A percentile compares a stretch with the other conserved stretches of the same genome.
phyloP scores from a whole-genome alignment of 2,888 invertebrate species.

The Pherbina coryleti region DNA sequence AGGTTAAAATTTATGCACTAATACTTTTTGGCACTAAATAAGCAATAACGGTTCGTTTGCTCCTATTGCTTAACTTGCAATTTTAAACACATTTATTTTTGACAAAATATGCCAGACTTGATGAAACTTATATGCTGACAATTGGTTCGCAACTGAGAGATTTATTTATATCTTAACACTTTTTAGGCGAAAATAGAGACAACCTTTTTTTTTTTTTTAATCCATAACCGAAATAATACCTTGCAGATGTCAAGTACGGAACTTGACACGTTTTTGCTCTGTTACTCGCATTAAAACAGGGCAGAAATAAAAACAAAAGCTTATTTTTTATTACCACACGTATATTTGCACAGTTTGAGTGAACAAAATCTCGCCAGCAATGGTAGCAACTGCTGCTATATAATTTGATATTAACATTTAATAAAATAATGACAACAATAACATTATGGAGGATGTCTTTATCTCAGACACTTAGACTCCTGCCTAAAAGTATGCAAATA shows the following conservation, averaged over 20 bases:
- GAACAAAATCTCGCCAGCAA: neutral
- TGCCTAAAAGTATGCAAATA: no score
- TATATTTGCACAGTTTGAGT: neutral
- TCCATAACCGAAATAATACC: neutral
- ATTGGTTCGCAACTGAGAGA: neutral
- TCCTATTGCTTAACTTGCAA: no score
- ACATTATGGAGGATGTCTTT: no score
- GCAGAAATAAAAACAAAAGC: neutral
- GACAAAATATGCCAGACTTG: neutral
- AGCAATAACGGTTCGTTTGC: no score
- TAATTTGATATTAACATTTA: conserved; percentile 1
- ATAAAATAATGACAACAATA: neutral
- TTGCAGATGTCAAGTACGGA: neutral
- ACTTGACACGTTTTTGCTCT: neutral
- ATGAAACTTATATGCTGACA: neutral
- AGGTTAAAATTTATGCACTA: no score
- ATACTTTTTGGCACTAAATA: no score
- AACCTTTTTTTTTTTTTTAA: neutral
- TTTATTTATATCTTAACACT: neutral
- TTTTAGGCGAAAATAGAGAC: neutral
- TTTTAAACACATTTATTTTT: no score
- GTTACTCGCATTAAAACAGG: neutral
- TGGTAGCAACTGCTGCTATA: neutral
- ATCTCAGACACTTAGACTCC: no score
- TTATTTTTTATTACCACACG: neutral